Percentiles rank a stretch among this genome's conserved stretches.
Conservation (phyloP, 2,797 vertebrate species). For the Gymnopithys bicolor region DNA sequence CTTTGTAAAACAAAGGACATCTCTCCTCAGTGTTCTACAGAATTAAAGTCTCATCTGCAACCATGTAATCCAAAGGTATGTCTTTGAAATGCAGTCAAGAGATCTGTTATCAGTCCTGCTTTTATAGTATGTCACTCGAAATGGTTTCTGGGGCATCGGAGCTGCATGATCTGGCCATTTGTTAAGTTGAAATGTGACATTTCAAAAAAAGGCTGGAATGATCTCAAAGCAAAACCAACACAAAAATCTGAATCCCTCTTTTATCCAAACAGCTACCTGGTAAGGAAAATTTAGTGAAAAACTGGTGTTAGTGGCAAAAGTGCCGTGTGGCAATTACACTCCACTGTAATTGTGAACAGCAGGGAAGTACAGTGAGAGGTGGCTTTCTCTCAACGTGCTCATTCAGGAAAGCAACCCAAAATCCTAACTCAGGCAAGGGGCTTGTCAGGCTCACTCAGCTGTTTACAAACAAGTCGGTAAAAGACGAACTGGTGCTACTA, state of each 20-base stretch:
- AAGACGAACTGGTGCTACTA: neutral
- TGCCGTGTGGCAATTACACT: neutral
- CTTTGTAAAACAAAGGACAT: neutral
- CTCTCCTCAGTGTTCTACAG: neutral
- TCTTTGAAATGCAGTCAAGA: constrained; percentile 35
- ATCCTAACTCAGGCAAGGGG: neutral
- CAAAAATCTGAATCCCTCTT: neutral
- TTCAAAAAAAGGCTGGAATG: neutral
- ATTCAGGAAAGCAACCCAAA: neutral
- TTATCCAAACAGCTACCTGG: neutral
- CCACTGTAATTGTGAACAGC: neutral
- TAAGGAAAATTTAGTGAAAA: neutral
- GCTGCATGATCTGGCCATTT: neutral
- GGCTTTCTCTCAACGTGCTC: neutral
- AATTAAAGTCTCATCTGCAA: constrained; percentile 20
- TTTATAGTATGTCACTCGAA: neutral
- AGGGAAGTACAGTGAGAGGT: neutral
- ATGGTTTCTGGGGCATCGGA: neutral
- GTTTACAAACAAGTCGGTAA: neutral
- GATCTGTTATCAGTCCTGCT: constrained; percentile 18
- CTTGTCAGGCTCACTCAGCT: neutral
- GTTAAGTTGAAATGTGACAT: constrained; percentile 11
- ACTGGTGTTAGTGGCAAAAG: neutral
- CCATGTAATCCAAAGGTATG: constrained; percentile 3
- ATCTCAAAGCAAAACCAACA: constrained; percentile 1